Conservation (phyloP, 2,888 invertebrate genomes). For the Amphipoea lucens region DNA sequence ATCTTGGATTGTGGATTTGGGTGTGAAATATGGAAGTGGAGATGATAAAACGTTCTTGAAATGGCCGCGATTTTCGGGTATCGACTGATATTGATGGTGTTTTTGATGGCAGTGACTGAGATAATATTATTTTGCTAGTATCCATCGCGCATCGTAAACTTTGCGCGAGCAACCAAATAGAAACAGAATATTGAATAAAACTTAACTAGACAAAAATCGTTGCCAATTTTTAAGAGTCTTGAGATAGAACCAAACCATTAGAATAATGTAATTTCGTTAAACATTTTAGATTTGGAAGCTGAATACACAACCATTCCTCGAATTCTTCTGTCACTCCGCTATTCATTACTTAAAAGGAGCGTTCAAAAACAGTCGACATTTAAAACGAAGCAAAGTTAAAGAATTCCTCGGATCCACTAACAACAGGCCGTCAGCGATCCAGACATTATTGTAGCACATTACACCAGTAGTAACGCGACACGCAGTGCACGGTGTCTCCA, state of each 20-base stretch:
- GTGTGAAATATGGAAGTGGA: constrained; percentile 63
- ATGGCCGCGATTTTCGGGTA: constrained; percentile 25
- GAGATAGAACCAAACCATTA: neutral
- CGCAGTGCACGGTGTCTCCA: constrained; percentile 66
- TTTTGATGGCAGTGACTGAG: neutral
- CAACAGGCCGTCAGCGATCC: constrained; percentile 53
- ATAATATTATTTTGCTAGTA: neutral
- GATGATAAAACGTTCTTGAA: constrained; percentile 59
- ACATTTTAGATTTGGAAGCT: neutral
- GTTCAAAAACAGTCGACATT: constrained; percentile 44
- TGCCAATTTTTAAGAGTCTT: neutral
- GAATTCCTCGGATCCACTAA: constrained; percentile 59
- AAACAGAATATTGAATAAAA: neutral
- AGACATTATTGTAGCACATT: constrained; percentile 70
- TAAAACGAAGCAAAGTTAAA: constrained; percentile 58
- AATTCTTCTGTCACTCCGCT: constrained; percentile 36
- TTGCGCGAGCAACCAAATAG: neutral
- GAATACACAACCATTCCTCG: constrained; percentile 9
- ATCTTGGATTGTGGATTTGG: constrained; percentile 67
- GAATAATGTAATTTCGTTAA: neutral
- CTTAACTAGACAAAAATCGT: neutral
- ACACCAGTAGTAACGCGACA: constrained; percentile 64
- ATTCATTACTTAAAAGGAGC: constrained; percentile 48
- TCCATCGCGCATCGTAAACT: neutral
- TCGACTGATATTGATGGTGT: constrained; percentile 56